Base-by-base conservation (phyloP, 2,888 invertebrate species). In the Epinotia nisella region DNA sequence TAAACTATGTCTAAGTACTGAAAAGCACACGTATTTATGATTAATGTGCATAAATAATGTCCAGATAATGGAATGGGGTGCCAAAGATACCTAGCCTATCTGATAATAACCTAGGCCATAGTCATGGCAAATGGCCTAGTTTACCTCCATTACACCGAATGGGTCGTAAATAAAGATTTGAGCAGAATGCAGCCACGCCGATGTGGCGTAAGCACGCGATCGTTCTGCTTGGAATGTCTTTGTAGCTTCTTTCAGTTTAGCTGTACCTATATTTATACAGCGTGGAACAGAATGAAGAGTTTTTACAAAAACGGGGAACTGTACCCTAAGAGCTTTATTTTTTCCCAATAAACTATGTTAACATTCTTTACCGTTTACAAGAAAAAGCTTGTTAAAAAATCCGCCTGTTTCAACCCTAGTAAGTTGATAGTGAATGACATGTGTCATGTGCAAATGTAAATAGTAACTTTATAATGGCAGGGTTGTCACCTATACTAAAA, bases 151-250 rank as follows among this genome's bases (percentile, higher is more conserved):
- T 51, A 55, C 17, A 35, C 35, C 15, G 39, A 68, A 60, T 21
- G 51, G 35, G 51, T 53, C 60, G 45, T 68, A 68, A 59, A 60
- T 59, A 51, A 55, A 51, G 51, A 51, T 60, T 60, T 59, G 51
- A 60, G 60, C 68, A 49, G 19, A 51, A 60, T 60, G 68, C 68
- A 60, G 68, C 55, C 49, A 10, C n/a, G 51, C 13, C 19, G 17
- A 69, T 49, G 59, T 15, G 1, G 51, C 39, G 51, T 29, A 0
- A 13, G 51, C 68, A 69, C 68, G 68, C 68, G 51, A 69, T 5
- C 58, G 29, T 15, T 35, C 13, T 17, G 11, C 21, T 39, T 9
- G 49, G 49, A 60, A 69, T 19, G 19, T 29, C 29, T 49, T 65
- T 53, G 65, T 53, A 15, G 51, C 65, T 55, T 65, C 65, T 15